phyloP scores from a whole-genome alignment of 2,797 vertebrate genomes.

The Fratercula arctica region DNA sequence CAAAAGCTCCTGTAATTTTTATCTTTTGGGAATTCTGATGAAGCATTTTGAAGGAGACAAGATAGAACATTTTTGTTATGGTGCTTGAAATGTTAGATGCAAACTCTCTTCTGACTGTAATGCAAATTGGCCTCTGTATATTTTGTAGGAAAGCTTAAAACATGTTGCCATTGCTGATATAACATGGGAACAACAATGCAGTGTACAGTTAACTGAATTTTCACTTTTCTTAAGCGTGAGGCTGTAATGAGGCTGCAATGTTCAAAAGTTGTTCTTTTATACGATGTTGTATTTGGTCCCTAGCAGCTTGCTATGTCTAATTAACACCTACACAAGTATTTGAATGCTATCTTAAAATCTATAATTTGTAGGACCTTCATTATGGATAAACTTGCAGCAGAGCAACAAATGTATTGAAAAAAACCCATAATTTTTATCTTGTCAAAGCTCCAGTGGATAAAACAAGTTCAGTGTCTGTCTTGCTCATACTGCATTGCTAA shows the following conservation, averaged over 20 bases:
- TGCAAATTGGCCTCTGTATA: background rate
- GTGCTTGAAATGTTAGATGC: background rate
- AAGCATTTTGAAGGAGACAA: background rate
- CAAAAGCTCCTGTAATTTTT: background rate
- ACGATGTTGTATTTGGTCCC: background rate
- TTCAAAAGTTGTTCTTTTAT: background rate
- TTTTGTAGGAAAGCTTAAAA: background rate
- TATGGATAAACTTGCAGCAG: background rate
- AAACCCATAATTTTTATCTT: fast-evolving
- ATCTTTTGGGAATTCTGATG: background rate
- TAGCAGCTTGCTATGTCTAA: background rate
- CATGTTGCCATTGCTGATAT: background rate
- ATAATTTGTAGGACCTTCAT: background rate
- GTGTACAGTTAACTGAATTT: background rate
- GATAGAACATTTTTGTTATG: background rate
- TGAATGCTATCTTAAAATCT: background rate
- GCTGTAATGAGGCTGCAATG: background rate
- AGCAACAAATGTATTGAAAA: background rate
- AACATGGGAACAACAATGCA: background rate
- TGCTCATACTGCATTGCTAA: background rate
- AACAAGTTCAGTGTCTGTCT: background rate
- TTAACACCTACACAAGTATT: background rate
- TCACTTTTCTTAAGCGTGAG: background rate
- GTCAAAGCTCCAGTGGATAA: background rate
- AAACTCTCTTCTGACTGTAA: background rate